phyloP scores from a whole-genome alignment of 2,113 vertebrate genomes.

The Ardeotis arabs region DNA sequence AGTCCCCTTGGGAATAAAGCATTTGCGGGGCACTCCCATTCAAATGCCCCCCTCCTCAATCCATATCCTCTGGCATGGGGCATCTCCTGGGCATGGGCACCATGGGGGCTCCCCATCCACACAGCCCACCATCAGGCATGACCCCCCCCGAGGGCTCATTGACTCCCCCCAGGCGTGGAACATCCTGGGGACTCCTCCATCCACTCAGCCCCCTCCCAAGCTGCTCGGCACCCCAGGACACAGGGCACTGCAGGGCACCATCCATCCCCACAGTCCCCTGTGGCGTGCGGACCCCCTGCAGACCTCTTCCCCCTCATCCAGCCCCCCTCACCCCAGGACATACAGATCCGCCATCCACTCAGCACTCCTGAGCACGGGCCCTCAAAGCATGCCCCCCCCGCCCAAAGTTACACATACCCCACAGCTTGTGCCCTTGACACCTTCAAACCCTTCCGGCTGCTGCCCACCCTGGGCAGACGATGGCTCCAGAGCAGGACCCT shows the following conservation, averaged over 20 bases:
- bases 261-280: not conserved
- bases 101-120: not conserved
- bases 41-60: not conserved
- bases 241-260: not conserved
- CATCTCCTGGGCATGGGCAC: not conserved
- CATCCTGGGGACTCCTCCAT: not conserved
- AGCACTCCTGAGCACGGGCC: not conserved
- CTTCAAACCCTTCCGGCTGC: not conserved
- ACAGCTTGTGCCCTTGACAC: not conserved
- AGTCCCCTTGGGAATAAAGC: rapidly evolving
- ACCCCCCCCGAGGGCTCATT: not conserved
- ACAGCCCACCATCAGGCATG: not conserved
- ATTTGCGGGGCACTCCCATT: not conserved
- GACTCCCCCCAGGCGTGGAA: not conserved
- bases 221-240: not conserved
- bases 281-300: not conserved
- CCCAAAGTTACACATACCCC: not conserved
- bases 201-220: not conserved
- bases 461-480: not conserved
- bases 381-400: not conserved
- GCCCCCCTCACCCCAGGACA: not conserved
- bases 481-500: not conserved
- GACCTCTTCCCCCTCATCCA: not conserved
- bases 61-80: not conserved
- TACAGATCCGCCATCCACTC: not conserved